Base-by-base conservation (phyloP, 1,140 invertebrate species). In the Drosophila mojavensis region DNA sequence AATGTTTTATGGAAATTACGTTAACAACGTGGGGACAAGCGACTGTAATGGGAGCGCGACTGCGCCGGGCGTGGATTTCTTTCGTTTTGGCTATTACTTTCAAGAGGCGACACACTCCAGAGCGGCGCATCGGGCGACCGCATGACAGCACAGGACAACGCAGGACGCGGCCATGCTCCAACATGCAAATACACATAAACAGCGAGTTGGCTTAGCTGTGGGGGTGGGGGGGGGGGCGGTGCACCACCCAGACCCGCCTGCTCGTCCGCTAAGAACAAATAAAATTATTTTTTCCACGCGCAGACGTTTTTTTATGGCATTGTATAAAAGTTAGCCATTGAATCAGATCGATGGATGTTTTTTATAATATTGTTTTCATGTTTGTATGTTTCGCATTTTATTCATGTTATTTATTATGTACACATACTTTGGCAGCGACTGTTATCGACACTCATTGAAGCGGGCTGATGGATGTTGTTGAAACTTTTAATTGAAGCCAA, bases 1-100 rank as follows among this genome's bases (percentile, higher is more conserved):
- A 91, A 90, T 91, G 90, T 91, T 91, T 91, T 90, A 91, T 90
- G 90, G 84, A 91, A 91, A 91, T 91, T 91, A 83, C 79, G 81
- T 90, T 91, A 91, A 83, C 82, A 72, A 72, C 70, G 86, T 78
- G 78, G 74, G 54, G 84, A 84, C 77, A 75, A 66, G 79, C 66
- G 72, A 54, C 58, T 50, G 54, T 68, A 65, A 62, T 58, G 73
- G 60, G 43, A 30, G 60, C 15, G 15, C n/a, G n/a, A 9, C 15
- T 6, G n/a, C 5, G 50, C 60, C 56, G 66, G 43, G 60, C 63
- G 73, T 24, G 30, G 43, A 36, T 56, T 70, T 77, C 72, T 79
- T 79, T 81, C 72, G 72, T 70, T 82, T 83, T 78, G 79, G 79
- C 78, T 79, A 90, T 90, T 86, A 90, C 75, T 81, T 80, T 76